Conservation (phyloP, 1,140 invertebrate species). For the Procambarus virginalis region DNA sequence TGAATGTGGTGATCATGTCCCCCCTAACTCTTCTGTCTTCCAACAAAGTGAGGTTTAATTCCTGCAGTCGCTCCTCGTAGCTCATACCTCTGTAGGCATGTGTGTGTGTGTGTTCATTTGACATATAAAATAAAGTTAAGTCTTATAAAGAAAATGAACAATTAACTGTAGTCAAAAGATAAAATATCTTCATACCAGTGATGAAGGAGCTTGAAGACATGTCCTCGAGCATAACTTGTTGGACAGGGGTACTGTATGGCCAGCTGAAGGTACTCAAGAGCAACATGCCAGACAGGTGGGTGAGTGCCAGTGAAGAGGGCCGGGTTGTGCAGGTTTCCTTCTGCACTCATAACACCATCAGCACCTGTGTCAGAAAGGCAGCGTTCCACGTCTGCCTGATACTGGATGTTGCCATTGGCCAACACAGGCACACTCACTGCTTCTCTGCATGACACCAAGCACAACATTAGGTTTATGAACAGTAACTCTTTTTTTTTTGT, state of each 20-base stretch:
- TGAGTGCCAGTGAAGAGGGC: constrained; percentile 84
- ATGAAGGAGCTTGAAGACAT: constrained; percentile 97
- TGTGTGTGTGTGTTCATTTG: too few species aligned
- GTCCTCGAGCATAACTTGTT: constrained; percentile 91
- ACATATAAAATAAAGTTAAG: neutral
- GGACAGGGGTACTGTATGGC: constrained; percentile 90
- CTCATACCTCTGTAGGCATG: too few species aligned
- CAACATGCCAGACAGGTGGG: constrained; percentile 91
- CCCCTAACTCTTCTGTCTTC: too few species aligned
- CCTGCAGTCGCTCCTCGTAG: too few species aligned
- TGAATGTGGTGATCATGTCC: too few species aligned
- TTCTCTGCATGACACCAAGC: constrained; percentile 78
- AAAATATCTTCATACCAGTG: constrained; percentile 84
- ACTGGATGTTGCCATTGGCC: constrained; percentile 98
- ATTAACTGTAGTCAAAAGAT: too few species aligned
- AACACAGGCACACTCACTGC: constrained; percentile 93
- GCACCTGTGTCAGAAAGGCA: constrained; percentile 91
- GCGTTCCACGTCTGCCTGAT: constrained; percentile 87
- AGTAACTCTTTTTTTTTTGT: too few species aligned
- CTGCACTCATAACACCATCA: constrained; percentile 88
- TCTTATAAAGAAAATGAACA: constrained; percentile 17
- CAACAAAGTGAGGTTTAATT: too few species aligned
- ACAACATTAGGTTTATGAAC: neutral
- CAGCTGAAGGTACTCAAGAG: constrained; percentile 90
- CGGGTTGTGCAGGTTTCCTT: constrained; percentile 97